Evolutionary conservation across 2,797 vertebrate species (phyloP).

Genomic region (Anguilla megastoma): DNA sequence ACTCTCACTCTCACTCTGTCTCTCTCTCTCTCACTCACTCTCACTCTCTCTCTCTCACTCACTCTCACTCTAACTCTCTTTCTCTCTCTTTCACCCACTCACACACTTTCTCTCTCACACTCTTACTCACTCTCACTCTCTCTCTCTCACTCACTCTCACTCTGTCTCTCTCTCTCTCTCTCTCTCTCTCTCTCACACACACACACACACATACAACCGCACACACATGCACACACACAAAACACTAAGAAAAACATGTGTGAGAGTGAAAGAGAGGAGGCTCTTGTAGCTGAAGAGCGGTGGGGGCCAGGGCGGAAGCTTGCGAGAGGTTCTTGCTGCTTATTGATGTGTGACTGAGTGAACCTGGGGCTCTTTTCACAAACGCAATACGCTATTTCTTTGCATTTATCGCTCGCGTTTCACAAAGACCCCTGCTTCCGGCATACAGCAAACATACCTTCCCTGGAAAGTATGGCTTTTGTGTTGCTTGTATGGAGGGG

Average conservation of each 20-base stretch:
- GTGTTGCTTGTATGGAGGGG: not conserved
- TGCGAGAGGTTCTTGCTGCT: not conserved
- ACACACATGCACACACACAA: not conserved
- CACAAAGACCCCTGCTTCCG: not conserved
- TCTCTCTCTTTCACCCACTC: too few relatives aligned
- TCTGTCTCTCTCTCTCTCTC: too few relatives aligned
- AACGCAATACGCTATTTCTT: not conserved
- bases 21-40: too few relatives aligned
- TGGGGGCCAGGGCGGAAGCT: not conserved
- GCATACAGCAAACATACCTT: not conserved
- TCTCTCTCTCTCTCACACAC: not conserved
- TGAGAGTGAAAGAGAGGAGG: not conserved
- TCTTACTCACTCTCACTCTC: too few relatives aligned
- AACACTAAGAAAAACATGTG: not conserved
- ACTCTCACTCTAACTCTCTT: too few relatives aligned
- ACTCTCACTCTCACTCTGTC: too few relatives aligned
- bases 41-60: too few relatives aligned
- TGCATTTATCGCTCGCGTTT: not conserved
- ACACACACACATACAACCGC: constrained; percentile 10
- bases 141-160: too few relatives aligned
- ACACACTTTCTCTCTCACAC: too few relatives aligned
- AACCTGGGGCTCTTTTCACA: not conserved
- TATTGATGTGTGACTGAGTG: not conserved
- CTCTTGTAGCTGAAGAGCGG: not conserved
- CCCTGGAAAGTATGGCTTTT: not conserved